Base-by-base conservation (phyloP, 2,113 vertebrate genomes). In the Hydrochoerus hydrochaeris region DNA sequence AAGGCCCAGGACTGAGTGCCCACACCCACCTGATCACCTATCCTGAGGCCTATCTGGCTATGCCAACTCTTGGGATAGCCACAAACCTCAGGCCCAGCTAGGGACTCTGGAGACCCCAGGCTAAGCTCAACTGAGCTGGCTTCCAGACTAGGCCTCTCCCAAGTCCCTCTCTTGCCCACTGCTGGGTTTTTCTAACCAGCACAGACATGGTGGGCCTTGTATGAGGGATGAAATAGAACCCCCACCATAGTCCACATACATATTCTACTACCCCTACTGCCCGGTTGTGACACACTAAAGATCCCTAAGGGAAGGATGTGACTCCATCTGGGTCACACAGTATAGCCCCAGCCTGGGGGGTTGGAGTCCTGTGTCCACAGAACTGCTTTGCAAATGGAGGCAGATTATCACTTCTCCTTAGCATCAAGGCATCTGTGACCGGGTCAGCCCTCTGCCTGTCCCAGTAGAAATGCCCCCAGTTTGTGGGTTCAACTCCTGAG, bases 381-480 rank as follows among this genome's bases (percentile, higher is more conserved):
- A 62, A 24, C 73, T 73, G 38, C 78, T 84, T 44, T 69, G 49
- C 44, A 77, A n/a, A n/a, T 28, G 49, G 58, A 54, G 63, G 28
- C 80, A 26, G 35, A 49, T 89, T 2, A 0, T 93, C 2, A 0
- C 54, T 35, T 69, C 89, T 49, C 32, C 83, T 4, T 32, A 58
- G 86, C 46, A 44, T 60, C 0, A 0, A 63, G 73, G 35, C 81
- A 41, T 65, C 89, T 2, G 0, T 67, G 83, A n/a, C 81, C 71
- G 75, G 89, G 88, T 80, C 94, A 96, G 65, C 62, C 32, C 58
- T 88, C 4, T 77, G 73, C 94, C 97, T 54, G 52, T 95, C 95
- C n/a, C 78, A 60, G 96, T 71, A 80, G 69, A 96, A 89, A 80
- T 91, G 95, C 11, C 88, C 95, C 92, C 67, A 86, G 77, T 94